Conservation (phyloP, 2,113 vertebrate species). For the Reinhardtius hippoglossoides region DNA sequence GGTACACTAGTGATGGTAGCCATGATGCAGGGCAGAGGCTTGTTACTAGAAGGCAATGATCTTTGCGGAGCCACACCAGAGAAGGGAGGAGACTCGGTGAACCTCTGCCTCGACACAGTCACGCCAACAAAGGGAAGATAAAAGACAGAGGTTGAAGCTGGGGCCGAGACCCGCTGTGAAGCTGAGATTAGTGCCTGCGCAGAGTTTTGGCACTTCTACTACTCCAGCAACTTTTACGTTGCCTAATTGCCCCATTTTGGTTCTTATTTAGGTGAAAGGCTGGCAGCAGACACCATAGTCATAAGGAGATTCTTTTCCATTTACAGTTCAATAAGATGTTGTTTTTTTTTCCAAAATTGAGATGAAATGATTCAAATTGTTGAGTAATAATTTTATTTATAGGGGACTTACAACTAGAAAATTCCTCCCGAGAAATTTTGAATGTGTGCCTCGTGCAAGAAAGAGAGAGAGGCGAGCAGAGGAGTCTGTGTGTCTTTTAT, state of each 20-base stretch:
- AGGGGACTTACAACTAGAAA: too few species aligned
- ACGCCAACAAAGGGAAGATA: slow-evolving; percentile 93
- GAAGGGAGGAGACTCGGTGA: slow-evolving; percentile 84
- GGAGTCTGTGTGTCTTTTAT: too few species aligned
- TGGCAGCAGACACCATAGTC: slow-evolving; percentile 1
- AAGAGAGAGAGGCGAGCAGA: too few species aligned
- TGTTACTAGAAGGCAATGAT: slow-evolving; percentile 94
- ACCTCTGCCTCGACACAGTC: slow-evolving; percentile 87
- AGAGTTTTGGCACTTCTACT: slow-evolving; percentile 64
- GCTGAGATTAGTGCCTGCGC: slow-evolving; percentile 84
- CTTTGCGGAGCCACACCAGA: slow-evolving; percentile 90
- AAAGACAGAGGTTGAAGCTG: slow-evolving; percentile 91
- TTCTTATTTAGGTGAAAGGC: slow-evolving; percentile 36
- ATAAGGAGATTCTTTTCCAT: slow-evolving; percentile 3
- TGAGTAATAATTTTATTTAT: too few species aligned
- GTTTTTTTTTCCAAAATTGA: too few species aligned
- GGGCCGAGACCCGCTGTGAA: slow-evolving; percentile 92
- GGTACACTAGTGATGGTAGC: slow-evolving; percentile 79
- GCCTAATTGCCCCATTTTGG: slow-evolving; percentile 69
- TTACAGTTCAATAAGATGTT: too few species aligned
- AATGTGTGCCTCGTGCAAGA: too few species aligned
- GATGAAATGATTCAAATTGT: too few species aligned
- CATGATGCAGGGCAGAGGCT: slow-evolving; percentile 84
- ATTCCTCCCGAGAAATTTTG: too few species aligned
- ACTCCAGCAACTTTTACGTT: slow-evolving; percentile 66